phyloP scores from a whole-genome alignment of 2,888 invertebrate species.

The Drosophila vallismaia region DNA sequence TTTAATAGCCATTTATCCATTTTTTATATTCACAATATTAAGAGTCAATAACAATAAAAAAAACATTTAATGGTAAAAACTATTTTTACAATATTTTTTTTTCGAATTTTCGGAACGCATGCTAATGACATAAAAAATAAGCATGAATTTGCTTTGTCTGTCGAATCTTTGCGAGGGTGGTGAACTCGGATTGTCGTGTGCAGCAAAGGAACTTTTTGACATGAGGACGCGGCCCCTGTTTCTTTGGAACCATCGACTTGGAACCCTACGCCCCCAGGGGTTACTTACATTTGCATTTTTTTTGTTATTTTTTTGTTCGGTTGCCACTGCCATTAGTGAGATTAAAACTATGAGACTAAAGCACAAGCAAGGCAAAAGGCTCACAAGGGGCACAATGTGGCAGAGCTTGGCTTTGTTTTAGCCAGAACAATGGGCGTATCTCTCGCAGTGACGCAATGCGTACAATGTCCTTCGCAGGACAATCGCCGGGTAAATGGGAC shows the following conservation, averaged over 20 bases:
- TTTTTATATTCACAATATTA: too few relatives aligned
- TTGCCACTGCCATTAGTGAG: conserved; percentile 71
- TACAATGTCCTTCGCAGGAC: conserved; percentile 59
- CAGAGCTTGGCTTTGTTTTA: conserved; percentile 59
- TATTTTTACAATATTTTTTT: too few relatives aligned
- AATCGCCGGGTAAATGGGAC: conserved; percentile 36
- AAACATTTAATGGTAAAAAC: too few relatives aligned
- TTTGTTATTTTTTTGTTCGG: background rate
- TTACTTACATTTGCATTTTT: background rate
- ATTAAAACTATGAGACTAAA: conserved; percentile 77
- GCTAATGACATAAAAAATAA: background rate
- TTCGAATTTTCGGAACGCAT: background rate
- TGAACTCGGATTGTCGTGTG: conserved; percentile 28
- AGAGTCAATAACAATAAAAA: too few relatives aligned
- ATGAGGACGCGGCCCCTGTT: conserved; percentile 14
- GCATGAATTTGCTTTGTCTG: conserved; percentile 4
- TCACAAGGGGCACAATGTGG: conserved; percentile 48
- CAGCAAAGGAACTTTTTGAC: conserved; percentile 38
- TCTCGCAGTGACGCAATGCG: conserved; percentile 74
- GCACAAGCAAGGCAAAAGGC: conserved; percentile 50
- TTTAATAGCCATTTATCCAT: too few relatives aligned
- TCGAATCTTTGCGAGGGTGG: background rate
- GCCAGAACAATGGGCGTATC: conserved; percentile 65
- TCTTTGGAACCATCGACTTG: conserved; percentile 34
- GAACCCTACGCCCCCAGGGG: conserved; percentile 9